phyloP scores from a whole-genome alignment of 1,140 invertebrate genomes.

The Halictus rubicundus region DNA sequence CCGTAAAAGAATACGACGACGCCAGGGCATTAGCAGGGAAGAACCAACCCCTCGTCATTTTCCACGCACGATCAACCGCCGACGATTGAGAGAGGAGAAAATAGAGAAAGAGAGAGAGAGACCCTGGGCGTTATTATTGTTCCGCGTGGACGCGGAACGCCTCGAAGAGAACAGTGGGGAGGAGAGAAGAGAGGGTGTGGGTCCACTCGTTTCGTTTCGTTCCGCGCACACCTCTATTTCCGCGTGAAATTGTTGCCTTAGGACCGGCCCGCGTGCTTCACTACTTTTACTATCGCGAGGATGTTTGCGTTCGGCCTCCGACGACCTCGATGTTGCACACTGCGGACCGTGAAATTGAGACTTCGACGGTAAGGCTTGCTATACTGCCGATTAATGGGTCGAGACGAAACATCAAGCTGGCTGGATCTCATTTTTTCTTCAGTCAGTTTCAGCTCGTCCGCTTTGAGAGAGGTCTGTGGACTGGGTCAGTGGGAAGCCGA shows the following conservation, averaged over 20 bases:
- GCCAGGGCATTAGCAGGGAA: conserved; percentile 50
- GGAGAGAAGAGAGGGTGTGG: too few relatives aligned
- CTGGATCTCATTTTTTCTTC: too few relatives aligned
- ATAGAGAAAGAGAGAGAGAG: neutral
- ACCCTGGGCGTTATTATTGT: conserved; percentile 31
- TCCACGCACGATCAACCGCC: conserved; percentile 57
- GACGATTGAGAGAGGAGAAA: conserved; percentile 29
- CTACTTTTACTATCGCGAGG: neutral
- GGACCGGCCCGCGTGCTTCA: neutral
- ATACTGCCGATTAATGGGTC: neutral
- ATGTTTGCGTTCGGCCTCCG: too few relatives aligned
- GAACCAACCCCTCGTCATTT: conserved; percentile 57
- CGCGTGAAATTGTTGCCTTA: conserved; percentile 6
- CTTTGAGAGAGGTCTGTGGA: too few relatives aligned
- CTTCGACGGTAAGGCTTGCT: neutral
- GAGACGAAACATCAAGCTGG: too few relatives aligned
- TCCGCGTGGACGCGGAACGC: conserved; percentile 4
- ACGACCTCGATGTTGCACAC: neutral
- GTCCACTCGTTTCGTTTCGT: neutral
- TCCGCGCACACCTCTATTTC: conserved; percentile 1
- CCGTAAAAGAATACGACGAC: conserved; percentile 64
- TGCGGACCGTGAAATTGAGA: neutral
- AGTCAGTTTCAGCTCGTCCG: too few relatives aligned
- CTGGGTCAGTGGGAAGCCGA: too few relatives aligned
- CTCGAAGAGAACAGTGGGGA: neutral